Evolutionary conservation across 2,113 vertebrate species (phyloP).

Genomic region (Scopus umbretta): DNA sequence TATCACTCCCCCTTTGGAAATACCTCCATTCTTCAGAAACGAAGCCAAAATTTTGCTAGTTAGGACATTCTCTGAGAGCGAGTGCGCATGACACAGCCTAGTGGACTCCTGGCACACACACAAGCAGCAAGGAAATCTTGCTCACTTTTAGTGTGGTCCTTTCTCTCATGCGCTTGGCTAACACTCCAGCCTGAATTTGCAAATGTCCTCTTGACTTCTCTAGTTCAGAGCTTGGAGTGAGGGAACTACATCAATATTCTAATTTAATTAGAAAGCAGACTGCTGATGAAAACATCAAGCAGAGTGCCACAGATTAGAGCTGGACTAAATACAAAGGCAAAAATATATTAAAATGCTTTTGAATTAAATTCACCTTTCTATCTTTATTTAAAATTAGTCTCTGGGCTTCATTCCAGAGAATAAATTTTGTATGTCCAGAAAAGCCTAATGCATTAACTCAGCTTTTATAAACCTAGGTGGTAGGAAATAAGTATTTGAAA

Average conservation of each 20-base stretch:
- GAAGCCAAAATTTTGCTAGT: background rate
- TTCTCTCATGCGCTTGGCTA: background rate
- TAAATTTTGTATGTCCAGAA: background rate
- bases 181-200: background rate
- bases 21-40: background rate
- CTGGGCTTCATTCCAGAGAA: background rate
- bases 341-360: background rate
- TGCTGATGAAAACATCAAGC: background rate
- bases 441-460: background rate
- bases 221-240: background rate
- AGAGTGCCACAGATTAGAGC: background rate
- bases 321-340: background rate
- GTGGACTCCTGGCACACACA: background rate
- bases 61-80: background rate
- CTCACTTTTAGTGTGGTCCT: background rate
- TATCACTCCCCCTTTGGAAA: background rate
- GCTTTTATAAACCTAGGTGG: background rate
- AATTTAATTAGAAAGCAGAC: constrained; percentile 7
- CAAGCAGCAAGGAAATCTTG: background rate
- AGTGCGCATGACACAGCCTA: background rate
- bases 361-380: background rate
- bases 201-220: background rate
- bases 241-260: background rate
- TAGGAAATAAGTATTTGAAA: background rate
- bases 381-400: background rate